A percentile compares a stretch with the other conserved stretches of the same genome.
These are phyloP conservation scores for Argyresthia goedartella DNA, from an alignment of 2,888 invertebrate genomes.

Conservation along the genomic window DNA sequence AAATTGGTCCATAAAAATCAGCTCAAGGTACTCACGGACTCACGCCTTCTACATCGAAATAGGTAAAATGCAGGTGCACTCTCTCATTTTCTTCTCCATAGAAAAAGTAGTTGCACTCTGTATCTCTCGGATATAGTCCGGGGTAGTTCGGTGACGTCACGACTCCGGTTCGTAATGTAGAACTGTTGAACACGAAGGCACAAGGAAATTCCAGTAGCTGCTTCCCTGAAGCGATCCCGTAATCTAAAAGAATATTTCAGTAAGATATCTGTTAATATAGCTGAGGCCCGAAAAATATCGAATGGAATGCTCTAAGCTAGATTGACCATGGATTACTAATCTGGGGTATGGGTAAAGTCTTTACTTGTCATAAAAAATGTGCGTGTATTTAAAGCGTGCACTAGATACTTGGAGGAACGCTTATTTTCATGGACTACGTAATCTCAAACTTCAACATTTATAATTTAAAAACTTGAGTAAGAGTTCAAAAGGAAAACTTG, in stretches of 20 bases:
- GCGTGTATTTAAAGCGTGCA: too few relatives aligned
- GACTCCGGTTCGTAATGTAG: slow-evolving; percentile 79
- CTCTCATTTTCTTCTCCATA: slow-evolving; percentile 82
- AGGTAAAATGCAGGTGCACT: slow-evolving; percentile 86
- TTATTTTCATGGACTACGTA: too few relatives aligned
- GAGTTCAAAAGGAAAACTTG: not conserved
- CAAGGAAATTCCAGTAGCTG: slow-evolving; percentile 85
- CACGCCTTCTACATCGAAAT: slow-evolving; percentile 95
- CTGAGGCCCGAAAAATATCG: too few relatives aligned
- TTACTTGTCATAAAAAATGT: too few relatives aligned
- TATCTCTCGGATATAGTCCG: slow-evolving; percentile 89
- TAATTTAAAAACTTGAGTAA: not conserved
- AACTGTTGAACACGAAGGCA: slow-evolving; percentile 91
- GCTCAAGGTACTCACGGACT: slow-evolving; percentile 85
- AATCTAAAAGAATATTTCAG: slow-evolving; percentile 73
- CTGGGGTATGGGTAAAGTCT: too few relatives aligned
- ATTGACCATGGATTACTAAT: too few relatives aligned
- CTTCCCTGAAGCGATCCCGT: slow-evolving; percentile 84
- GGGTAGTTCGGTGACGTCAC: slow-evolving; percentile 93
- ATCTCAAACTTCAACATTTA: too few relatives aligned
- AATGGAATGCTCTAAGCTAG: too few relatives aligned
- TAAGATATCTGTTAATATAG: too few relatives aligned
- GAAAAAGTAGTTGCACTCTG: slow-evolving; percentile 93
- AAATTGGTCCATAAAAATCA: not conserved
- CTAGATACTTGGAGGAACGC: too few relatives aligned